A percentile compares a stretch with the other conserved stretches of the same genome.
phyloP scores from a whole-genome alignment of 2,797 vertebrate species.

The Poecilia picta region DNA sequence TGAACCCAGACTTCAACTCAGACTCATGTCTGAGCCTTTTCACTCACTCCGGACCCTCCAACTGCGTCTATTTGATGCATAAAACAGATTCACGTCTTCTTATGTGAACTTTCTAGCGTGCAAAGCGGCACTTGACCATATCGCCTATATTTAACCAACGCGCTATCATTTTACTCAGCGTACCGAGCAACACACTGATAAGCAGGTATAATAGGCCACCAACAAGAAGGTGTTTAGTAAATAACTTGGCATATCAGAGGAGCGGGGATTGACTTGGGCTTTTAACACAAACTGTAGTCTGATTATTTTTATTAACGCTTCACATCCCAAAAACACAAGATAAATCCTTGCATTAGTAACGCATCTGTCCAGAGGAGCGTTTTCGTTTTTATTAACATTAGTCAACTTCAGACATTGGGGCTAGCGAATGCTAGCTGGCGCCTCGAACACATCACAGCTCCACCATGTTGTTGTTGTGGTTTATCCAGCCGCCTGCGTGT shows the following conservation, averaged over 20 bases:
- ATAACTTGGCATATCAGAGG: slow-evolving; percentile 38
- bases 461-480: slow-evolving; percentile 74
- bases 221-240: slow-evolving; percentile 56
- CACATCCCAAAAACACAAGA: rapidly evolving
- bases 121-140: slow-evolving; percentile 39
- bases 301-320: background rate
- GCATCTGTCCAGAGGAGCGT: background rate
- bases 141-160: slow-evolving; percentile 24
- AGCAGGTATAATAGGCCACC: slow-evolving; percentile 28
- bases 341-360: rapidly evolving
- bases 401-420: slow-evolving; percentile 50
- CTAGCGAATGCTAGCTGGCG: slow-evolving; percentile 58
- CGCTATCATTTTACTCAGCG: slow-evolving; percentile 2
- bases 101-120: slow-evolving; percentile 10
- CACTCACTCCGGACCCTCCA: slow-evolving; percentile 53
- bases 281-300: background rate
- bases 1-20: slow-evolving; percentile 82
- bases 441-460: slow-evolving; percentile 46
- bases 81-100: slow-evolving; percentile 44
- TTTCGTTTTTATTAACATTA: background rate
- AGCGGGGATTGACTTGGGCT: slow-evolving; percentile 30
- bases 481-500: slow-evolving; percentile 44
- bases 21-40: slow-evolving; percentile 81
- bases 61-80: slow-evolving; percentile 65
- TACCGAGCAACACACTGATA: slow-evolving; percentile 28